Percentiles rank a stretch among this genome's conserved stretches.
phyloP scores from a whole-genome alignment of 2,888 invertebrate species.

The Cheilosia urbana region DNA sequence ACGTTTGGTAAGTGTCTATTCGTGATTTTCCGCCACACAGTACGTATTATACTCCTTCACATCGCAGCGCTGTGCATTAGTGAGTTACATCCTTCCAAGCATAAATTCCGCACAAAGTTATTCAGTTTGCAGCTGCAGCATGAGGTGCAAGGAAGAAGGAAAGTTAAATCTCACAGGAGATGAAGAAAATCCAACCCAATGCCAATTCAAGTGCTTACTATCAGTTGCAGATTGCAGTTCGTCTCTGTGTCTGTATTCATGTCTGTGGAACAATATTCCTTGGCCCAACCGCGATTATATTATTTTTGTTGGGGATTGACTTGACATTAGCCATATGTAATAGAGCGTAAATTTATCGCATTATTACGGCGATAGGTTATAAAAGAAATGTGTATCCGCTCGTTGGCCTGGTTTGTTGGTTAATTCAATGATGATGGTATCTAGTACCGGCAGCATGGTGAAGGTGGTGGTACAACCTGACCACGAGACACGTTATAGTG shows the following conservation, averaged over 20 bases:
- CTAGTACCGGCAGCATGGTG: background rate
- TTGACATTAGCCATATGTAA: constrained; percentile 72
- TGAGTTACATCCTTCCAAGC: constrained; percentile 24
- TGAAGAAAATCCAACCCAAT: constrained; percentile 15
- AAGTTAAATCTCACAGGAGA: background rate
- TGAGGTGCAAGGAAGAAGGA: background rate
- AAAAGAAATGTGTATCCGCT: constrained; percentile 62
- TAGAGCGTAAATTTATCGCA: constrained; percentile 73
- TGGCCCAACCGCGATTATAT: constrained; percentile 24
- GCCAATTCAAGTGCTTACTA: constrained; percentile 11
- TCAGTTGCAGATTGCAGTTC: background rate
- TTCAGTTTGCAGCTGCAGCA: constrained; percentile 18
- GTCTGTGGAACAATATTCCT: constrained; percentile 39
- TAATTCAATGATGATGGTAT: constrained; percentile 6
- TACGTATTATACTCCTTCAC: constrained; percentile 38
- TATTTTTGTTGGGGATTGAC: constrained; percentile 52
- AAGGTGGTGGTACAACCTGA: constrained; percentile 13
- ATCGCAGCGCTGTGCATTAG: constrained; percentile 3
- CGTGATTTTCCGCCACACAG: constrained; percentile 41
- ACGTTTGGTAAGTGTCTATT: constrained; percentile 65
- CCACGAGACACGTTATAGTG: constrained; percentile 50
- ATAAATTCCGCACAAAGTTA: background rate
- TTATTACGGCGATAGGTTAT: constrained; percentile 73
- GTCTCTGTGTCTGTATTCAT: background rate
- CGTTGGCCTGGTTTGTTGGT: constrained; percentile 41